These are phyloP conservation scores for Phallusia fumigata DNA, from an alignment of 23 tunicate genomes.

Conservation along the genomic window DNA sequence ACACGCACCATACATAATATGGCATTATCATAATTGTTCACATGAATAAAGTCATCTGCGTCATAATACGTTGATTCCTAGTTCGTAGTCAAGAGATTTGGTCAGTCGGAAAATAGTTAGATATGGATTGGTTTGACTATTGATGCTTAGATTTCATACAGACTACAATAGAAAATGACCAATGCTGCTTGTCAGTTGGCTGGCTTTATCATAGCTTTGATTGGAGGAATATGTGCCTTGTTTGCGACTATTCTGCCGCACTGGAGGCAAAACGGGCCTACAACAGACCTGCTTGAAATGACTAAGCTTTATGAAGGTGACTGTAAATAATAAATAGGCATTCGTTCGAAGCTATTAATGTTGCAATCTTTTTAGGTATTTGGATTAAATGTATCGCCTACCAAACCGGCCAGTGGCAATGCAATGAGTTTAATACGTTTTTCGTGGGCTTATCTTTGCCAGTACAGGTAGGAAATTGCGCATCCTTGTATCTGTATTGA, in stretches of 20 bases:
- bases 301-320: conserved; percentile 47
- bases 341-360: not conserved
- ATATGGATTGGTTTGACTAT: too few species aligned
- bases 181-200: conserved; percentile 27
- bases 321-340: not conserved
- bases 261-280: conserved; percentile 64
- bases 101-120: too few species aligned
- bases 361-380: conserved; percentile 39
- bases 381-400: conserved; percentile 76
- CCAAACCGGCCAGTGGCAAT: conserved; percentile 86
- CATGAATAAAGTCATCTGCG: not conserved
- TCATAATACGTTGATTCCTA: too few species aligned
- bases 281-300: conserved; percentile 44
- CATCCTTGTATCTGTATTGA: not conserved
- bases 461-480: conserved; percentile 38
- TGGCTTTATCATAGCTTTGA: conserved; percentile 23
- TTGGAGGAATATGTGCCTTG: conserved; percentile 25
- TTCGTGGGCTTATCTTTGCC: conserved; percentile 60
- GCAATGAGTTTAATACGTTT: conserved; percentile 74
- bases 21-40: conserved; percentile 4
- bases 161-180: conserved; percentile 1
- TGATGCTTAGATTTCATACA: too few species aligned
- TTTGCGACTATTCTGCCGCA: conserved; percentile 61
- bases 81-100: too few species aligned
- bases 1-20: not conserved